Percentiles rank a stretch among this genome's conserved stretches.
Evolutionary conservation across 1,140 invertebrate genomes (phyloP).

Genomic region (Drosophila pseudoobscura): DNA sequence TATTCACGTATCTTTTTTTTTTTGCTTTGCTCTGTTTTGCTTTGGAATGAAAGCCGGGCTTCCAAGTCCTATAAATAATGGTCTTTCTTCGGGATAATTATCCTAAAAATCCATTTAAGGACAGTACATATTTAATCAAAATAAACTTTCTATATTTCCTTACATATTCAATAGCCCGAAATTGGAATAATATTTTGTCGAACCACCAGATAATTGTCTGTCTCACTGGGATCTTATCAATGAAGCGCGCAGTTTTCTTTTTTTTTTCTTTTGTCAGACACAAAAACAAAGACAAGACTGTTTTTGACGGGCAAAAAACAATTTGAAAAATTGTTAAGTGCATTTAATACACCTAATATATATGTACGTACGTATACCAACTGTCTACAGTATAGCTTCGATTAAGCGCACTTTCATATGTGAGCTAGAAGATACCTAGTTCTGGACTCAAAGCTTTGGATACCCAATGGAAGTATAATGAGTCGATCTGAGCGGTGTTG

Average conservation of each 20-base stretch:
- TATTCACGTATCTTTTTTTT: conserved; percentile 23
- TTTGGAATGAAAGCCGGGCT: conserved; percentile 40
- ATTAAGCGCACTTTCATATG: too few relatives aligned
- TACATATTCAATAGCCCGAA: neutral
- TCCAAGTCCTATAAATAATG: conserved; percentile 34
- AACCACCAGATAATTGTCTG: neutral
- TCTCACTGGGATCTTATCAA: conserved; percentile 1
- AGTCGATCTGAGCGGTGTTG: too few relatives aligned
- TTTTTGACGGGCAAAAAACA: neutral
- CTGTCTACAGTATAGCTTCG: neutral
- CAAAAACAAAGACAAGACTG: neutral
- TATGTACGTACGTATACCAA: conserved; percentile 2
- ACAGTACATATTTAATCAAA: neutral
- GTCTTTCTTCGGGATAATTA: conserved; percentile 3
- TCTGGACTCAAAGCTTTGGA: too few relatives aligned
- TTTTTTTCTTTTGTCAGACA: neutral
- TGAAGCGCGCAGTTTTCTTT: neutral
- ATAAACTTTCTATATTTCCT: too few relatives aligned
- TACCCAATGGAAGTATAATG: too few relatives aligned
- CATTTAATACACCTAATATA: conserved; percentile 6
- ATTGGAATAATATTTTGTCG: too few relatives aligned
- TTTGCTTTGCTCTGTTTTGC: conserved; percentile 6
- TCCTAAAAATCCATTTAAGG: neutral
- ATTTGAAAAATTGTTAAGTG: conserved; percentile 18
- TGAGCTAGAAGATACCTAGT: too few relatives aligned